Evolutionary conservation across 2,113 vertebrate species (phyloP), one percentile per base, ranked within the genome.

Genomic region (Psilopogon haemacephalus): DNA sequence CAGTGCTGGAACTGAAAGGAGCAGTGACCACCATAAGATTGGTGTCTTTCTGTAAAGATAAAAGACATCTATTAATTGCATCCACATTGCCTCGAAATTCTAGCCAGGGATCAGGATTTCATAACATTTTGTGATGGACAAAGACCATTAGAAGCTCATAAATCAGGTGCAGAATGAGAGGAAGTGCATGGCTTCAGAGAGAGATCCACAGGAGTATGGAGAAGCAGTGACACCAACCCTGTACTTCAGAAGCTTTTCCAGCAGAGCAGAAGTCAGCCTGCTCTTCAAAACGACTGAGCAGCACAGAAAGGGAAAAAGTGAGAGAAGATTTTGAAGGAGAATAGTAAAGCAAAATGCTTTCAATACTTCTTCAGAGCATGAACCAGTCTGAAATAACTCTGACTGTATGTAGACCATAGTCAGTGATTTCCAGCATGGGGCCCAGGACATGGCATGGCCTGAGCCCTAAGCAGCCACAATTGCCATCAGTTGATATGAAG

Each of bases 341-440:
- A 60, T 33, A 79, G 14, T 28, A 15, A 82, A 60, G 7, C 52
- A 44, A 81, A 72, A 74, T 58, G 19, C 4, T 27, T 21, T n/a
- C 8, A 80, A 32, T 16, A 6, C 14, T 90, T 86, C 84, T 69
- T 92, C 44, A 68, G 65, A 93, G 26, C 20, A 60, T 8, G 6
- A 52, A 84, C 33, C 62, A 46, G 11, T 35, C 27, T 74, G 73
- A 92, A 88, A 71, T 33, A 48, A 68, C 38, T 71, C 9, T n/a
- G 59, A 32, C n/a, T 1, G 0, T 14, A 52, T 27, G 5, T 0
- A 0, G 38, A 60, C 13, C 17, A 52, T 4, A 52, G 35, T n/a
- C 48, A 69, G 46, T 38, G 54, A 78, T 68, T 94, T 86, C 48
- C 30, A 88, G 35, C 8, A 17, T 2, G 14, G 23, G 12, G 71